Evolutionary conservation across 1,140 invertebrate genomes (phyloP), one percentile per base, ranked within the genome.

Genomic region (Archegozetes longisetosus): DNA sequence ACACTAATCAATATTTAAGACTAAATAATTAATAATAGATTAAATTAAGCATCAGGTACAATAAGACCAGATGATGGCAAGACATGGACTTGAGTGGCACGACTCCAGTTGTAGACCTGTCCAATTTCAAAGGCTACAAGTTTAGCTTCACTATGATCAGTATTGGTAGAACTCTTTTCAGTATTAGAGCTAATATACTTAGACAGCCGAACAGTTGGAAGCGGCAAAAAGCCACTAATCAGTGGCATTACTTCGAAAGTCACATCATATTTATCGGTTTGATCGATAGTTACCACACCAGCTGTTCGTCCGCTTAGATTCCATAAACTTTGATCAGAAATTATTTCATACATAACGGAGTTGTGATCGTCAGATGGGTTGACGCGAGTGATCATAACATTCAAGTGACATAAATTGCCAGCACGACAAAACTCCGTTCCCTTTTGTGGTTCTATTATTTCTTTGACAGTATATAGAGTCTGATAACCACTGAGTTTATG

Each of bases 181-280:
- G 17, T 22, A 9, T 25, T 22, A 54, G 3, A 24, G 24, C 47
- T 85, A 66, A 89, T 87, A 72, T 93, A 94, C 66, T 89, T 89
- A 4, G 86, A 90, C n/a, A 95, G 74, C 60, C 87, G 77, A 58
- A 95, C 84, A 57, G 83, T 77, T 4, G 91, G 91, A 56, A 92
- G 76, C 9, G 89, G 89, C 50, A 94, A 75, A 70, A 84, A 89
- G 24, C 91, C 91, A 59, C 85, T 84, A 3, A 83, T 83, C 26
- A 95, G 72, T 25, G 90, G 90, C 84, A 93, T 89, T 14, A 93
- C 86, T 67, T 94, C 88, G 58, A 95, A 72, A 0, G 80, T 80
- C 49, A 91, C 84, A 53, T 76, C 80, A 71, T 61, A 61, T 40
- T 40, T 40, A 17, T 40, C 32, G 60, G 25, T 23, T 23, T 46